phyloP scores from a whole-genome alignment of 2,888 invertebrate genomes.

The Ochropleura plecta region DNA sequence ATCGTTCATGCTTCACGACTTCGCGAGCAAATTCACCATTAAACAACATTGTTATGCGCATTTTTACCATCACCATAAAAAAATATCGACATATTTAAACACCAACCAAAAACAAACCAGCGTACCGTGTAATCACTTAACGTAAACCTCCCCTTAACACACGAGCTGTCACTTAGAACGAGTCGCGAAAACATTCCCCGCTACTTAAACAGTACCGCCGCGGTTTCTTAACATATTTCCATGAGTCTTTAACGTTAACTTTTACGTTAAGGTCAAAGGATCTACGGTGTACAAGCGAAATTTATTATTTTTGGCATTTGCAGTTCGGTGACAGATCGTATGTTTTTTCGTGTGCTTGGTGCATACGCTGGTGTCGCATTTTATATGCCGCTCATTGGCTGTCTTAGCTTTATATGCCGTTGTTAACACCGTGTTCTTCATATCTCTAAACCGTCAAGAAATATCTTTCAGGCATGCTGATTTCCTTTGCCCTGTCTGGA shows the following conservation, averaged over 20 bases:
- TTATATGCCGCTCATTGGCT: too few relatives aligned
- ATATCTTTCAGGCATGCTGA: too few relatives aligned
- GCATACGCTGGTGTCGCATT: too few relatives aligned
- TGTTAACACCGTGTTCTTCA: too few relatives aligned
- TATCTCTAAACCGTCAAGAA: too few relatives aligned
- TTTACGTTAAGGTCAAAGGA: slow-evolving; percentile 66
- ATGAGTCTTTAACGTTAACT: slow-evolving; percentile 77
- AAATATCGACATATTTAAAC: slow-evolving; percentile 47
- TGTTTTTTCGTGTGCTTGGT: too few relatives aligned
- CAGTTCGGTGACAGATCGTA: background rate
- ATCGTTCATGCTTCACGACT: slow-evolving; percentile 10
- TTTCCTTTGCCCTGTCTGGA: too few relatives aligned
- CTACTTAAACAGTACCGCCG: slow-evolving; percentile 70
- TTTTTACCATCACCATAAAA: slow-evolving; percentile 29
- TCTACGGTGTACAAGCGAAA: background rate
- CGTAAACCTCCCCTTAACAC: slow-evolving; percentile 65
- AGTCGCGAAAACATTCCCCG: slow-evolving; percentile 66
- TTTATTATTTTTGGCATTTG: background rate
- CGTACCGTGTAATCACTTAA: slow-evolving; percentile 67
- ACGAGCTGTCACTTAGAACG: slow-evolving; percentile 75
- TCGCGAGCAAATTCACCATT: background rate
- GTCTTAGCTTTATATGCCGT: too few relatives aligned
- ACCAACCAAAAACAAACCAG: slow-evolving; percentile 63
- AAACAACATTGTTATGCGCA: slow-evolving; percentile 19
- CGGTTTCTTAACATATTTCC: slow-evolving; percentile 74